These are phyloP conservation scores for Gorsachius magnificus DNA, from an alignment of 2,797 vertebrate genomes.

Conservation along the genomic window DNA sequence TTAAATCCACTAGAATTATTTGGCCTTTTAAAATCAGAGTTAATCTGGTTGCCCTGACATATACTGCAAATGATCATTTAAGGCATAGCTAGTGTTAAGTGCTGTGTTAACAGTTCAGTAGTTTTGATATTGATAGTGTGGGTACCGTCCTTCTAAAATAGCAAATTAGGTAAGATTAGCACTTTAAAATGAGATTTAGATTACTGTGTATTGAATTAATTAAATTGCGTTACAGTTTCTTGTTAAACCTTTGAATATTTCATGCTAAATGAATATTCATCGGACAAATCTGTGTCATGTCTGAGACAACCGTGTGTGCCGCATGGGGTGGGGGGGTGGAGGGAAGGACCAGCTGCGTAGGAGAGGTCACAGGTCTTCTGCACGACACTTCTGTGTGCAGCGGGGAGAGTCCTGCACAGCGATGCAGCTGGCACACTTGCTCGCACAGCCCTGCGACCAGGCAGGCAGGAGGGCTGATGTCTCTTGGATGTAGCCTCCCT, in stretches of 20 bases:
- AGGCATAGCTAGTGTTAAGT: neutral
- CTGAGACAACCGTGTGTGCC: neutral
- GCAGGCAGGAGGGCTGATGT: neutral
- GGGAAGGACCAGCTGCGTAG: neutral
- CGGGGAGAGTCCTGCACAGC: no score
- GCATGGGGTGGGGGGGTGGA: accelerated
- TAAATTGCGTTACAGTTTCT: neutral
- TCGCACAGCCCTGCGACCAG: neutral
- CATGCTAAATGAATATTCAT: neutral
- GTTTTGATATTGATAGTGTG: neutral
- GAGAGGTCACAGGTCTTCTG: neutral
- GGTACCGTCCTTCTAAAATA: neutral
- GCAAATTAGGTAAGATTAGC: neutral
- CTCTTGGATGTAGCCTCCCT: neutral
- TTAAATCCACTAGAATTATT: neutral
- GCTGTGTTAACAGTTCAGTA: neutral
- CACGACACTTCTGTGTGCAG: neutral
- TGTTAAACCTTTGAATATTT: neutral
- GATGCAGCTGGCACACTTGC: neutral
- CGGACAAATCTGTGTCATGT: neutral
- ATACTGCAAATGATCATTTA: neutral
- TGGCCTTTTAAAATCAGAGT: neutral
- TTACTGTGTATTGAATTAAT: neutral
- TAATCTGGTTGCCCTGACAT: neutral
- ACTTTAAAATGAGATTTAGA: neutral